Conservation (phyloP, 2,113 vertebrate species). For the Phrynosoma platyrhinos region DNA sequence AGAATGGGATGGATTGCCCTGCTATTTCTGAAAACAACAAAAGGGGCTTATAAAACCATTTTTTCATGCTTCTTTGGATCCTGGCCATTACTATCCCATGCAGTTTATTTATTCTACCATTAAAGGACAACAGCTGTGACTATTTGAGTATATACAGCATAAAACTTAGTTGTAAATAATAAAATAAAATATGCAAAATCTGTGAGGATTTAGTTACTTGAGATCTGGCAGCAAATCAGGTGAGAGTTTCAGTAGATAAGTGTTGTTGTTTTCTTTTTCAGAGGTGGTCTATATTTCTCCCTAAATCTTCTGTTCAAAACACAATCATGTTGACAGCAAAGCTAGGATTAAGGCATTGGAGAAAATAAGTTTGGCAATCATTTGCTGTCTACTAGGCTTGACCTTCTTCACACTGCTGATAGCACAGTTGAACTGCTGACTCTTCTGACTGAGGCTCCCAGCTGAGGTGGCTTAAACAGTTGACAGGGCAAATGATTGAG, state of each 20-base stretch:
- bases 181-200: neutral
- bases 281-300: conserved; percentile 14
- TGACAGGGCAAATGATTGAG: conserved; percentile 69
- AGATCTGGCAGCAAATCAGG: conserved; percentile 3
- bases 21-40: neutral
- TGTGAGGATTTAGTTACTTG: neutral
- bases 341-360: conserved; percentile 41
- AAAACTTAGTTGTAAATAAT: neutral
- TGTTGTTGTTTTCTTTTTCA: neutral
- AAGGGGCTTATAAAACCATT: neutral
- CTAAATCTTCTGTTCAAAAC: neutral
- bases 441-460: conserved; percentile 33
- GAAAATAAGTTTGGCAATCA: conserved; percentile 59
- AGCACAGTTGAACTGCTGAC: conserved; percentile 46
- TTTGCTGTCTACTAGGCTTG: conserved; percentile 55
- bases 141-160: neutral
- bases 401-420: conserved; percentile 30
- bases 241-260: neutral
- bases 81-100: accelerated
- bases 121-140: accelerated
- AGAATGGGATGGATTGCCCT: neutral
- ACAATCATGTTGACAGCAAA: neutral
- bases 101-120: accelerated
- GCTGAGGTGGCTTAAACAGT: conserved; percentile 58
- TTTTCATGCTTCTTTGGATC: neutral